Evolutionary conservation across 2,888 invertebrate genomes (phyloP).

Genomic region (Micoletzkya japonica): DNA sequence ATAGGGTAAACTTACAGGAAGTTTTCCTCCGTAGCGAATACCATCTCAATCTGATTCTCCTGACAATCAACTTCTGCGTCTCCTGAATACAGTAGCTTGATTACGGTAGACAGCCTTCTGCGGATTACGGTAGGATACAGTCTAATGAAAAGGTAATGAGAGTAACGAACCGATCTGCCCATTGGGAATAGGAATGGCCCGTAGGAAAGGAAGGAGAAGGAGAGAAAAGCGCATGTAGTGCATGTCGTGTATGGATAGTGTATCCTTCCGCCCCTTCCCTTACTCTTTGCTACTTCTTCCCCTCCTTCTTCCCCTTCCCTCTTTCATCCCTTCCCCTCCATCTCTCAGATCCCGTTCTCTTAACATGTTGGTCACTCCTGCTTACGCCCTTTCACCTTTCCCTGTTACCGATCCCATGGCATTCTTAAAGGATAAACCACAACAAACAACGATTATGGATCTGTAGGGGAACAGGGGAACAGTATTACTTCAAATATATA

Average conservation of each 20-base stretch:
- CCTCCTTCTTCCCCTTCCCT: constrained; percentile 12
- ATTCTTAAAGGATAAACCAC: no score
- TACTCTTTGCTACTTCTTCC: background rate
- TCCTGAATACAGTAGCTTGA: constrained; percentile 41
- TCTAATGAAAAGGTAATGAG: background rate
- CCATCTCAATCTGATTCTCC: constrained; percentile 59
- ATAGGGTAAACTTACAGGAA: constrained; percentile 37
- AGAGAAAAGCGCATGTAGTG: constrained; percentile 28
- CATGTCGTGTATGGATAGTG: constrained; percentile 4
- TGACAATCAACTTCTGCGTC: constrained; percentile 62
- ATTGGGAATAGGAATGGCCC: constrained; percentile 51
- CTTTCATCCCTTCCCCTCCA: constrained; percentile 15
- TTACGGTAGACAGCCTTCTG: background rate
- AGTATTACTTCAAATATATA: constrained; percentile 4
- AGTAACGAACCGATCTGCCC: constrained; percentile 47
- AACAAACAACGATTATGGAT: no score
- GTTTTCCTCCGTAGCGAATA: constrained; percentile 56
- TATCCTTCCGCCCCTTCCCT: constrained; percentile 1
- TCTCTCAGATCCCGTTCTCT: background rate
- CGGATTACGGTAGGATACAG: background rate
- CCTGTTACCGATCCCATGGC: no score
- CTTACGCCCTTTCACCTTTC: background rate
- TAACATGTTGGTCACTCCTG: background rate
- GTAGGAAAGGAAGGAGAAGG: constrained; percentile 1
- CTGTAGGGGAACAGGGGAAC: background rate